Base-by-base conservation (phyloP, 1,140 invertebrate species). In the Araneus ventricosus region DNA sequence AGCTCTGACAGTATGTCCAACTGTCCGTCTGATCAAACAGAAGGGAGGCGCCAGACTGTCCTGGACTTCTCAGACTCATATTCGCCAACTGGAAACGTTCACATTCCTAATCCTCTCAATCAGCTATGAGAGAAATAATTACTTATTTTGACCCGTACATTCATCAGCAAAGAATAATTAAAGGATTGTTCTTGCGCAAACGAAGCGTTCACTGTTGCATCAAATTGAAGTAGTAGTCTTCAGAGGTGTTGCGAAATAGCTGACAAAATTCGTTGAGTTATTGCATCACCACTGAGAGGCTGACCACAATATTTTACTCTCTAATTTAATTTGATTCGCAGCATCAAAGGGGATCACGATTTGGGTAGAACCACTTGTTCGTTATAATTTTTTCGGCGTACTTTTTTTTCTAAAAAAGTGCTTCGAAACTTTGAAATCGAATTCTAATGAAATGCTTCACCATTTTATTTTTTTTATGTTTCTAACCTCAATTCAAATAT, bases 1-100 rank as follows among this genome's bases (percentile, higher is more conserved):
- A n/a, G 61, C 7, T 27, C 24, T 24, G 61, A n/a, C 24, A 67
- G 10, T 67, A 27, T 27, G 61, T 67, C 75, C 70, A 79, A 20
- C 30, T 79, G 70, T 34, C 70, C 30, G 75, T 34, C 75, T 80
- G 75, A 80, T 80, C 30, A 80, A 80, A 80, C 24, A 80, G 20
- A 30, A 14, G 27, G 7, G 34, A 34, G 75, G 75, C 30, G 34
- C 34, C 34, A 34, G 75, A 34, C 75, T 39, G 75, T 80, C 75
- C 61, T 67, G 61, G 61, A 67, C 24, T 67, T 27, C 24, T 10
- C 61, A 67, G 61, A 67, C 61, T 67, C 61, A 7, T n/a, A 67
- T 67, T 80, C 37, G 75, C 75, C 75, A 79, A 17, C 27, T n/a
- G 34, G 27, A 1, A 34, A 79, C 14, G 1, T 37, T 14, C 4